A percentile compares a stretch with the other conserved stretches of the same genome.
phyloP scores from a whole-genome alignment of 2,888 invertebrate genomes.

The Craniophora ligustri region DNA sequence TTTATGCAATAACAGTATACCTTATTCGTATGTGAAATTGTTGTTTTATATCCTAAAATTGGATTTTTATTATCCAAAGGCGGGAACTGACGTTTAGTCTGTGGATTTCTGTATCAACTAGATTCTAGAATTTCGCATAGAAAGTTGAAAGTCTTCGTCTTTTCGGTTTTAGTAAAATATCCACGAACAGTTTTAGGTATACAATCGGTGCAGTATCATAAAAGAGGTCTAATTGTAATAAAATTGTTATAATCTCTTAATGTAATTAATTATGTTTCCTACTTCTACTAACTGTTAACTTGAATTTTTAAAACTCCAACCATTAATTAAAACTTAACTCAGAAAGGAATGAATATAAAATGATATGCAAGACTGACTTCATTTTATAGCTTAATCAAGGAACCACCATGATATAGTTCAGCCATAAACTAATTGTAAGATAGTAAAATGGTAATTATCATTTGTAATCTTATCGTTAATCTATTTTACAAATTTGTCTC shows the following conservation, averaged over 20 bases:
- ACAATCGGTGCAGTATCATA: no score
- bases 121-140: no score
- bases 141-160: no score
- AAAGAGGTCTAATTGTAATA: no score
- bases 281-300: constrained; percentile 14
- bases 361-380: constrained; percentile 42
- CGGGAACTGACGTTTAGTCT: neutral
- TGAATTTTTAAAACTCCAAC: constrained; percentile 34
- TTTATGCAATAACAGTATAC: no score
- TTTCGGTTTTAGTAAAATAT: no score
- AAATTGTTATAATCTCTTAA: neutral
- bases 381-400: constrained; percentile 44
- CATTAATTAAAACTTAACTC: constrained; percentile 18
- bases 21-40: no score
- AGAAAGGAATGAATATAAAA: constrained; percentile 36
- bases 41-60: neutral
- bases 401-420: constrained; percentile 17
- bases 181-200: no score
- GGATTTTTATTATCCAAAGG: neutral
- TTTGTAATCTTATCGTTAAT: constrained; percentile 18
- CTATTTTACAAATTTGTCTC: constrained; percentile 16
- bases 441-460: constrained; percentile 29
- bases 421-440: constrained; percentile 20
- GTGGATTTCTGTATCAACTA: no score
- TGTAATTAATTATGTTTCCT: neutral